These are phyloP conservation scores for Acromyrmex heyeri DNA, from an alignment of 1,140 invertebrate species.

Conservation along the genomic window DNA sequence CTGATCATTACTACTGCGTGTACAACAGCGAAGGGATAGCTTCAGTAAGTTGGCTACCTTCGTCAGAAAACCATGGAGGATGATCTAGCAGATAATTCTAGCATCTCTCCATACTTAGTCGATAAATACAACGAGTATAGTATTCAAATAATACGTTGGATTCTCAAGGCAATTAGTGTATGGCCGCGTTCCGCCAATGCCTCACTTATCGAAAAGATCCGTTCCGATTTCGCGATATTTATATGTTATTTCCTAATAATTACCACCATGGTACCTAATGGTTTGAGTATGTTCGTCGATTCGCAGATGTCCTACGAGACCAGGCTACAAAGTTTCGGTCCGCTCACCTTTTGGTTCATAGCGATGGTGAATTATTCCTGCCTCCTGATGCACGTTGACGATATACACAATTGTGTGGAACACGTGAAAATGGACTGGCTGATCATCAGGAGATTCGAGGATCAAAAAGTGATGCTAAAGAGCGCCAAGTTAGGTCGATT, in stretches of 20 bases:
- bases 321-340: slow-evolving; percentile 7
- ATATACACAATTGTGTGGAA: slow-evolving; percentile 52
- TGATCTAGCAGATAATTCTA: background rate
- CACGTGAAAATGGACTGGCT: slow-evolving; percentile 61
- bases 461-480: slow-evolving; percentile 65
- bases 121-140: slow-evolving; percentile 36
- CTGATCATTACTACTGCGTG: slow-evolving; percentile 16
- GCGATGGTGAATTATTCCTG: slow-evolving; percentile 39
- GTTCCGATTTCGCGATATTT: slow-evolving; percentile 32
- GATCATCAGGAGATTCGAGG: slow-evolving; percentile 3
- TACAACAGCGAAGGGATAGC: background rate
- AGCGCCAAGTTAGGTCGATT: slow-evolving; percentile 48
- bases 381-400: slow-evolving; percentile 15
- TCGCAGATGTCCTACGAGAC: background rate
- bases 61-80: slow-evolving; percentile 16
- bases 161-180: slow-evolving; percentile 27
- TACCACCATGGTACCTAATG: background rate
- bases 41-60: background rate
- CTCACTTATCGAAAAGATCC: background rate
- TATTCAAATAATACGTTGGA: slow-evolving; percentile 36
- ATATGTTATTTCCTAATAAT: slow-evolving; percentile 35
- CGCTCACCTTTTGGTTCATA: slow-evolving; percentile 38
- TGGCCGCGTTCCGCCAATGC: slow-evolving; percentile 5
- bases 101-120: background rate
- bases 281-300: background rate